Conservation (phyloP, 1,140 invertebrate genomes). For the Calliphora vicina region DNA sequence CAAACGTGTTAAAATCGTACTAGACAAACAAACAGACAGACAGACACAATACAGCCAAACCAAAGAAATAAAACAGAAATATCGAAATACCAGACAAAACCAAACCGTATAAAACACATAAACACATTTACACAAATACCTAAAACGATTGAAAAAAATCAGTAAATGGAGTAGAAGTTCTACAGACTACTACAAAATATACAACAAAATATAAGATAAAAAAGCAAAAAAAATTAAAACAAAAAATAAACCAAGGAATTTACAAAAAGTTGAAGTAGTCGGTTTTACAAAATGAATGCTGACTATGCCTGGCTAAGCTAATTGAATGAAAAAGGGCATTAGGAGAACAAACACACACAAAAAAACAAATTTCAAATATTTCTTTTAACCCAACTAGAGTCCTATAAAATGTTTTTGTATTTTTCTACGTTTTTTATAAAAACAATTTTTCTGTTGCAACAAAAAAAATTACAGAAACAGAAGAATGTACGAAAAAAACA, state of each 20-base stretch:
- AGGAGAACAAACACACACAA: background rate
- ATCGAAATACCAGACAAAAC: background rate
- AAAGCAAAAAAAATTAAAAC: background rate
- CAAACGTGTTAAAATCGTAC: background rate
- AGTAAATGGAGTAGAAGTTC: slow-evolving; percentile 2
- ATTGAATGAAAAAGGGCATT: background rate
- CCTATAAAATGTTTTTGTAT: background rate
- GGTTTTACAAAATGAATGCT: background rate
- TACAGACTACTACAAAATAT: background rate
- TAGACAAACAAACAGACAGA: background rate
- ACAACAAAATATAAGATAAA: background rate
- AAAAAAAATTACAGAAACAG: too few species aligned
- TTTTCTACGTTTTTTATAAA: background rate
- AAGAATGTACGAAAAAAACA: too few species aligned
- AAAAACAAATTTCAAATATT: background rate
- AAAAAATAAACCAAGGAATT: background rate
- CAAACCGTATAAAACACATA: background rate
- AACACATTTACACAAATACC: background rate
- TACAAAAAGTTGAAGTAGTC: background rate
- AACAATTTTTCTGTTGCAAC: background rate
- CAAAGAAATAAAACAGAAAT: background rate
- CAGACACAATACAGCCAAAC: background rate
- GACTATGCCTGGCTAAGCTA: background rate
- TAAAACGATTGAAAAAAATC: background rate
- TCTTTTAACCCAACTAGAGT: too few species aligned